Conservation (phyloP, 35 echinoderm and acorn worm genomes). For the Stichopus chloronotus region DNA sequence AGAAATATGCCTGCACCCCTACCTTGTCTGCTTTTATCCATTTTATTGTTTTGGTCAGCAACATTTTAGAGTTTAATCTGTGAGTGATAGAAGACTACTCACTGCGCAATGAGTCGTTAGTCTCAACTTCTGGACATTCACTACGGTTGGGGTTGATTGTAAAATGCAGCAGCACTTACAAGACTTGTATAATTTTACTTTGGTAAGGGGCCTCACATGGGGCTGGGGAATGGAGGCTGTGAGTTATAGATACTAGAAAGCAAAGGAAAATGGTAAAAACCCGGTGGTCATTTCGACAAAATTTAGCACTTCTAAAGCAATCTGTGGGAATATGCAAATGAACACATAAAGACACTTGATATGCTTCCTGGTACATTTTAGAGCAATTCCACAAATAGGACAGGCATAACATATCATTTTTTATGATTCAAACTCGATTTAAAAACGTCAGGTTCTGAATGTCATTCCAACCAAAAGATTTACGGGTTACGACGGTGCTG, state of each 20-base stretch:
- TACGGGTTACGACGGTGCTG: background rate
- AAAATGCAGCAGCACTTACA: background rate
- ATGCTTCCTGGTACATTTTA: background rate
- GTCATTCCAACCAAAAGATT: background rate
- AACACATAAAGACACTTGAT: background rate
- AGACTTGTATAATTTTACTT: conserved; percentile 8
- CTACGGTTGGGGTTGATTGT: background rate
- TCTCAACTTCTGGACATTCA: background rate
- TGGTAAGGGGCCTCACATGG: background rate
- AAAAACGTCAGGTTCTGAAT: background rate
- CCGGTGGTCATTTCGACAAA: conserved; percentile 4
- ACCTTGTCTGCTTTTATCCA: background rate
- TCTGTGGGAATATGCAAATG: background rate
- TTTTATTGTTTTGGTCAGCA: background rate
- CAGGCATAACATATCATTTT: background rate
- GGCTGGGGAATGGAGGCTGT: background rate
- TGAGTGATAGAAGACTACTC: background rate
- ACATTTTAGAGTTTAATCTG: conserved; percentile 7
- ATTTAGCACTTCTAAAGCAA: background rate
- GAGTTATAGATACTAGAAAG: background rate
- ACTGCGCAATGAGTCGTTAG: background rate
- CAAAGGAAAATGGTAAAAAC: background rate
- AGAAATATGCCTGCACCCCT: too few relatives aligned
- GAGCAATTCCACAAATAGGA: background rate
- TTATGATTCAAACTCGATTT: background rate